phyloP scores from a whole-genome alignment of 2,797 vertebrate species.

The Brotula barbata region DNA sequence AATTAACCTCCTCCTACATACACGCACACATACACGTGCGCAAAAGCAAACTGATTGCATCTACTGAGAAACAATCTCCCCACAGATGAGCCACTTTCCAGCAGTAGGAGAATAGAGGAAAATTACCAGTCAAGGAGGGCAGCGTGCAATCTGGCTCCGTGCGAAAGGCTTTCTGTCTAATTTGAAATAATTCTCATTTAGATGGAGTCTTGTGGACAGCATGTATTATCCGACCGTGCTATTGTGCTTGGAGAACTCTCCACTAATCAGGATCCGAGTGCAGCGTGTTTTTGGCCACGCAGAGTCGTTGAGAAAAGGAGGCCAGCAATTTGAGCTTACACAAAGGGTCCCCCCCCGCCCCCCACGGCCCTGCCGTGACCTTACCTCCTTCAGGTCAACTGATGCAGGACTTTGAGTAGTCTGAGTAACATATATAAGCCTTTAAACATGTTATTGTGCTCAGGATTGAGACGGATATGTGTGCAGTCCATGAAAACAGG shows the following conservation, averaged over 20 bases:
- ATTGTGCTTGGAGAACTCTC: slow-evolving; percentile 63
- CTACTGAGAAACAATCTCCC: slow-evolving; percentile 62
- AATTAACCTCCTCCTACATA: slow-evolving; percentile 26
- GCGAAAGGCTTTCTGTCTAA: slow-evolving; percentile 46
- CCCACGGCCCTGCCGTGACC: neutral
- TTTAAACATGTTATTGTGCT: too few relatives aligned
- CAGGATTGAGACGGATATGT: too few relatives aligned
- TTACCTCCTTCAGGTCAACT: neutral
- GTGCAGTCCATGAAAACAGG: too few relatives aligned
- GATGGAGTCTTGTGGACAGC: slow-evolving; percentile 45
- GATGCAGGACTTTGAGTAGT: too few relatives aligned
- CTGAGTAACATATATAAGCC: too few relatives aligned
- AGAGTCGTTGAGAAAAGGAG: slow-evolving; percentile 29
- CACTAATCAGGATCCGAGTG: slow-evolving; percentile 70
- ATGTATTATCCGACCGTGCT: slow-evolving; percentile 51
- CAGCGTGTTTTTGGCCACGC: slow-evolving; percentile 38
- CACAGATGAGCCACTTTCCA: slow-evolving; percentile 35
- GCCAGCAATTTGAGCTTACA: slow-evolving; percentile 45
- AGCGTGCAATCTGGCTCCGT: slow-evolving; percentile 44
- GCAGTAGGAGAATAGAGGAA: slow-evolving; percentile 47
- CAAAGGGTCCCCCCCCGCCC: slow-evolving; percentile 34
- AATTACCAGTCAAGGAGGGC: slow-evolving; percentile 59
- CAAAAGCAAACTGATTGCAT: slow-evolving; percentile 57
- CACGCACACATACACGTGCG: neutral
- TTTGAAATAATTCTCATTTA: slow-evolving; percentile 68